Conservation (phyloP, 2,113 vertebrate genomes). For the Ifrita kowaldi region DNA sequence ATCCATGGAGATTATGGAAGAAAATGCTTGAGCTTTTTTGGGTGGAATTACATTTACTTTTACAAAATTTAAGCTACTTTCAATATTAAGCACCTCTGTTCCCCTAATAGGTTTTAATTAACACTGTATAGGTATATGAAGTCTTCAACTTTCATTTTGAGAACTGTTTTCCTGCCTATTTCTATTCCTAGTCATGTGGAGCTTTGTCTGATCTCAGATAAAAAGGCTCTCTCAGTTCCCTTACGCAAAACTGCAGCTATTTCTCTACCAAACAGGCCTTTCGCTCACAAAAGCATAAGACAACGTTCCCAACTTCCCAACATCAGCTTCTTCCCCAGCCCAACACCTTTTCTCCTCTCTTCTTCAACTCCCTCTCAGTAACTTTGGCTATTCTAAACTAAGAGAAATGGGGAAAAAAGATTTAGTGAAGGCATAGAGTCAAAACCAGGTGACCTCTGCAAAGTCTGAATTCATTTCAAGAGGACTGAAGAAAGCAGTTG, state of each 20-base stretch:
- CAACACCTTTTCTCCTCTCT: background rate
- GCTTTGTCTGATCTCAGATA: background rate
- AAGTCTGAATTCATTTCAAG: background rate
- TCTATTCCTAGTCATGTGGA: background rate
- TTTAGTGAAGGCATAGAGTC: background rate
- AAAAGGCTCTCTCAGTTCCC: background rate
- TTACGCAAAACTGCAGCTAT: background rate
- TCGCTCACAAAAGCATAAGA: accelerated
- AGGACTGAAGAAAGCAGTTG: background rate
- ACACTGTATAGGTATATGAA: background rate
- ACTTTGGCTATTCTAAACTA: background rate
- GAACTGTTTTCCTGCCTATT: background rate
- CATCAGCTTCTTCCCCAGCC: background rate
- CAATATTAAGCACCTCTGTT: background rate
- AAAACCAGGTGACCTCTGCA: background rate
- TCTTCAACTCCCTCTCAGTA: background rate
- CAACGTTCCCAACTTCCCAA: background rate
- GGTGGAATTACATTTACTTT: background rate
- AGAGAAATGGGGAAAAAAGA: background rate
- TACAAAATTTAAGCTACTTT: background rate
- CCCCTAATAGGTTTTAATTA: background rate
- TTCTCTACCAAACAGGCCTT: background rate
- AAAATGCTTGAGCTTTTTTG: background rate
- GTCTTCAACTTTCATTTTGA: background rate
- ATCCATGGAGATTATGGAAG: background rate